These are phyloP conservation scores for Empis stercorea DNA, from an alignment of 2,888 invertebrate genomes.

Conservation along the genomic window DNA sequence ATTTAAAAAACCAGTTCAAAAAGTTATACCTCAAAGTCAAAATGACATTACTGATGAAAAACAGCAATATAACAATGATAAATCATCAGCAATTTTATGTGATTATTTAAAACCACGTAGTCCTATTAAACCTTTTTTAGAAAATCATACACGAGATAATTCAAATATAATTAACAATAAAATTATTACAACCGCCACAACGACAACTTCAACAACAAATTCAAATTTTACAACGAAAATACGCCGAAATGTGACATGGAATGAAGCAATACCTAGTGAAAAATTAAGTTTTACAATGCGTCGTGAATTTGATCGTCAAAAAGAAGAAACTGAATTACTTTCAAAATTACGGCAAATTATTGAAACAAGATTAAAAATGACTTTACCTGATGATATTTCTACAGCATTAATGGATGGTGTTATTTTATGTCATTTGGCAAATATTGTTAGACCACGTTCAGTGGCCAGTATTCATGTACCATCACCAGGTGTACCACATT, in stretches of 20 bases:
- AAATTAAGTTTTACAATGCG: conserved; percentile 86
- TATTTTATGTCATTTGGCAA: conserved; percentile 86
- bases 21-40: conserved; percentile 47
- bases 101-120: conserved; percentile 39
- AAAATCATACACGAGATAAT: conserved; percentile 11
- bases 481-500: conserved; percentile 81
- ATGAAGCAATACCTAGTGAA: conserved; percentile 53
- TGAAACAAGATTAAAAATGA: conserved; percentile 79
- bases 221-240: conserved; percentile 21
- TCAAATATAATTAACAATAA: conserved; percentile 21
- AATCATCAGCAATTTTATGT: conserved; percentile 22
- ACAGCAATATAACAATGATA: conserved; percentile 1
- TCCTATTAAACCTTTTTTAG: conserved; percentile 24
- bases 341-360: conserved; percentile 74
- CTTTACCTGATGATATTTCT: conserved; percentile 72
- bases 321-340: conserved; percentile 76
- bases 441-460: conserved; percentile 79
- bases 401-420: conserved; percentile 83
- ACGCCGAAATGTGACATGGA: conserved; percentile 49
- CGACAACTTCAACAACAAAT: conserved; percentile 34
- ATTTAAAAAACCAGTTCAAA: conserved; percentile 54
- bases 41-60: conserved; percentile 2
- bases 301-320: conserved; percentile 79
- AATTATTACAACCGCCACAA: conserved; percentile 24
- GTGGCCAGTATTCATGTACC: conserved; percentile 93